phyloP scores from a whole-genome alignment of 2,888 invertebrate genomes.

The Brachypterus glaber region DNA sequence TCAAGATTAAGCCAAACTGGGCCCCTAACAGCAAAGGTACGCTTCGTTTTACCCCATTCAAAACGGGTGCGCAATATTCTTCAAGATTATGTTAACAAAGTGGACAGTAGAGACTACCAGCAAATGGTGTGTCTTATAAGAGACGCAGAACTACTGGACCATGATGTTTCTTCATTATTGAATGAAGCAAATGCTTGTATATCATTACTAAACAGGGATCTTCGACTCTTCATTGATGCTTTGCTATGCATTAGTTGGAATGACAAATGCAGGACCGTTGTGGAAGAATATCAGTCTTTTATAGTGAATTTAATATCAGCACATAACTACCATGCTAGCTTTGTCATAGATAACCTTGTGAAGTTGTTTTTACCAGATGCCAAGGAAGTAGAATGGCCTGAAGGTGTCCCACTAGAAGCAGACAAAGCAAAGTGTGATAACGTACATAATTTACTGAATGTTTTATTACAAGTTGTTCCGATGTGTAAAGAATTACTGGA shows the following conservation, averaged over 20 bases:
- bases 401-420: constrained; percentile 48
- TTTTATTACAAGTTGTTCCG: constrained; percentile 46
- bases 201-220: constrained; percentile 47
- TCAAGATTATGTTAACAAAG: constrained; percentile 36
- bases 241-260: constrained; percentile 52
- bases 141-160: constrained; percentile 46
- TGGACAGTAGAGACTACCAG: constrained; percentile 42
- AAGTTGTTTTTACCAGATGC: constrained; percentile 48
- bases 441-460: constrained; percentile 46
- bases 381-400: constrained; percentile 49
- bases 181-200: constrained; percentile 49
- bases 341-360: constrained; percentile 53
- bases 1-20: constrained; percentile 22
- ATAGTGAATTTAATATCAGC: constrained; percentile 58
- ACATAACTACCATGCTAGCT: constrained; percentile 54
- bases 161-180: constrained; percentile 47
- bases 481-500: constrained; percentile 61
- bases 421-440: constrained; percentile 50
- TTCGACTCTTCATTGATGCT: constrained; percentile 51
- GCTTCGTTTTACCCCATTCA: constrained; percentile 43
- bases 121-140: constrained; percentile 44
- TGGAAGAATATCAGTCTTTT: constrained; percentile 52
- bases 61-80: constrained; percentile 43
- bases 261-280: constrained; percentile 41
- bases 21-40: constrained; percentile 29